phyloP scores from a whole-genome alignment of 2,888 invertebrate species.

The Ectemnius cavifrons region DNA sequence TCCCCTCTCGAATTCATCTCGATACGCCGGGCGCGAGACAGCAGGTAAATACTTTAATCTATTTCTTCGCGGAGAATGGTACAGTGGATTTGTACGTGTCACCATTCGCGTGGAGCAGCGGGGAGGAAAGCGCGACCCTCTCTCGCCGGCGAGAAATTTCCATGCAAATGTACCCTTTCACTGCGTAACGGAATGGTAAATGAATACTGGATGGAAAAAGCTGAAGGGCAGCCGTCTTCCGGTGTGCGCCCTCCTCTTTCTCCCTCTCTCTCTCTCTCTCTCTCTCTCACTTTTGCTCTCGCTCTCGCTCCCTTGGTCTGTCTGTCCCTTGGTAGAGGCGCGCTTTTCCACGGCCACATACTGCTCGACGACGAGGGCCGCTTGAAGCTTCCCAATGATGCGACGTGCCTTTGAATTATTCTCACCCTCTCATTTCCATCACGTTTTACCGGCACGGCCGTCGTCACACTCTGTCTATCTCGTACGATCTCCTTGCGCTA shows the following conservation, averaged over 20 bases:
- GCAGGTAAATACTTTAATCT: constrained; percentile 58
- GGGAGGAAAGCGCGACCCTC: constrained; percentile 16
- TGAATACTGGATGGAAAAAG: constrained; percentile 49
- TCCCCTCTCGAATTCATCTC: constrained; percentile 37
- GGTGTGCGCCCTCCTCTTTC: neutral
- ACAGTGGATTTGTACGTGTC: constrained; percentile 53
- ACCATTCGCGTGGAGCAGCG: constrained; percentile 41
- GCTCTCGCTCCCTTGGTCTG: neutral
- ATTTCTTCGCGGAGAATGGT: constrained; percentile 45
- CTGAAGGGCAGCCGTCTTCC: constrained; percentile 26
- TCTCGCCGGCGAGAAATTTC: constrained; percentile 38
- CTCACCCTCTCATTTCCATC: constrained; percentile 14
- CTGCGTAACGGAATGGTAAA: constrained; percentile 46
- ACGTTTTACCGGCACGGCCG: neutral
- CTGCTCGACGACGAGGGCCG: neutral
- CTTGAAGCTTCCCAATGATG: constrained; percentile 27
- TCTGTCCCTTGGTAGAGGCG: neutral
- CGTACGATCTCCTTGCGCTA: neutral
- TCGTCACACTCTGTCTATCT: neutral
- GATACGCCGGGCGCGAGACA: neutral
- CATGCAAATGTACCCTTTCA: constrained; percentile 59
- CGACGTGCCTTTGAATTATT: constrained; percentile 41
- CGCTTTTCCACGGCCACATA: constrained; percentile 11
- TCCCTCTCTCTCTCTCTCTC: neutral
- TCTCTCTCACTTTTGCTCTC: too few relatives aligned